Evolutionary conservation across 2,888 invertebrate species (phyloP).

Genomic region (Brenthis hecate): DNA sequence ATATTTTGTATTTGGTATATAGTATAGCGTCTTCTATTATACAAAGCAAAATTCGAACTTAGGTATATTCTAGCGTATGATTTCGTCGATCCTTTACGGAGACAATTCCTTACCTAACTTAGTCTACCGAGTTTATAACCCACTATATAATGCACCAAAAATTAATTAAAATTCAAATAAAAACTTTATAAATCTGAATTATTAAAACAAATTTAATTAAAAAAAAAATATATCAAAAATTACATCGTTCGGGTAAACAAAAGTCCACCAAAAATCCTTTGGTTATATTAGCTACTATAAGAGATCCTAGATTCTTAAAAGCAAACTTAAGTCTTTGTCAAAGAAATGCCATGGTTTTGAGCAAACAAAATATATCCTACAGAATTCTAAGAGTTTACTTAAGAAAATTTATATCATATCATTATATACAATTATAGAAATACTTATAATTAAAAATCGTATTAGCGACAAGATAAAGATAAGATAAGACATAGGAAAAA

Average conservation of each 20-base stretch:
- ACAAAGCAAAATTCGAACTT: conserved; percentile 77
- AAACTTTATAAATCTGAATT: conserved; percentile 49
- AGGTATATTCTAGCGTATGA: conserved; percentile 83
- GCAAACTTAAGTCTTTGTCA: conserved; percentile 58
- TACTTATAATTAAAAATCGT: conserved; percentile 2
- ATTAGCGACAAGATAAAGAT: conserved; percentile 21
- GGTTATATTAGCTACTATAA: conserved; percentile 50
- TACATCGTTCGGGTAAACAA: conserved; percentile 55
- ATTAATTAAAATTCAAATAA: conserved; percentile 48
- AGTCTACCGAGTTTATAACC: conserved; percentile 66
- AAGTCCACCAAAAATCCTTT: conserved; percentile 59
- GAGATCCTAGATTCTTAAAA: conserved; percentile 64
- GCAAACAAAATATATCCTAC: conserved; percentile 67
- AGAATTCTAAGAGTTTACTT: conserved; percentile 27
- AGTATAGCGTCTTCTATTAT: conserved; percentile 63
- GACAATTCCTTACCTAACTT: conserved; percentile 55
- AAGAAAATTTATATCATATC: conserved; percentile 25
- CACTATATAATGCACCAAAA: conserved; percentile 50
- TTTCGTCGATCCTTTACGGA: conserved; percentile 65
- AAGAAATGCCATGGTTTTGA: conserved; percentile 79
- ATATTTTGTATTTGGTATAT: conserved; percentile 65
- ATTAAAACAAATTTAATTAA: conserved; percentile 42
- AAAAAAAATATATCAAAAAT: conserved; percentile 41
- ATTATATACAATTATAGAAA: conserved; percentile 31
- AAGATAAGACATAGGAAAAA: conserved; percentile 27